Evolutionary conservation across 2,888 invertebrate genomes (phyloP).

Genomic region (Trachelus iudaicus): DNA sequence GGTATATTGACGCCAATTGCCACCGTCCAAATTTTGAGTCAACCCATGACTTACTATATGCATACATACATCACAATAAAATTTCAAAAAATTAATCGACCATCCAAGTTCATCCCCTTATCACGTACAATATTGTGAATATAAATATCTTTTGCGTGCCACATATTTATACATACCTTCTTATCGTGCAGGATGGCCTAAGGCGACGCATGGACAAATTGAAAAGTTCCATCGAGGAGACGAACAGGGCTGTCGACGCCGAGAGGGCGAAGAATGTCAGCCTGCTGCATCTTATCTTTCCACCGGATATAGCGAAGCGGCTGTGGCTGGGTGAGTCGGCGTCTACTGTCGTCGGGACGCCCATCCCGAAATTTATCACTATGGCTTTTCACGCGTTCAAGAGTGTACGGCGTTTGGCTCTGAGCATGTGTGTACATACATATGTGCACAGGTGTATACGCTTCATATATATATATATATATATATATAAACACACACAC

Average conservation of each 20-base stretch:
- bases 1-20: not conserved
- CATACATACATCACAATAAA: not conserved
- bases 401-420: not conserved
- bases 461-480: too few species aligned
- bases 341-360: not conserved
- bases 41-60: not conserved
- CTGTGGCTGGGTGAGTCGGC: constrained; percentile 85
- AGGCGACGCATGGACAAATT: constrained; percentile 93
- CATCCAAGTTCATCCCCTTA: not conserved
- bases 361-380: not conserved
- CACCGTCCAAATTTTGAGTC: not conserved
- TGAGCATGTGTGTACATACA: not conserved
- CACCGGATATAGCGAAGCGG: constrained; percentile 92
- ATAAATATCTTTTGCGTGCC: not conserved
- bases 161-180: constrained; percentile 3
- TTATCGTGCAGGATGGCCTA: constrained; percentile 78
- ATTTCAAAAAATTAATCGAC: not conserved
- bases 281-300: constrained; percentile 92
- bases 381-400: not conserved
- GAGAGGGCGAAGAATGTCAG: constrained; percentile 96
- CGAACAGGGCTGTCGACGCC: constrained; percentile 90
- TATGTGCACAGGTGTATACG: too few species aligned
- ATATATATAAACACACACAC: too few species aligned
- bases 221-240: constrained; percentile 93
- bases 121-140: not conserved